Evolutionary conservation across 2,797 vertebrate species (phyloP).

Genomic region (Eleutherodactylus coqui): DNA sequence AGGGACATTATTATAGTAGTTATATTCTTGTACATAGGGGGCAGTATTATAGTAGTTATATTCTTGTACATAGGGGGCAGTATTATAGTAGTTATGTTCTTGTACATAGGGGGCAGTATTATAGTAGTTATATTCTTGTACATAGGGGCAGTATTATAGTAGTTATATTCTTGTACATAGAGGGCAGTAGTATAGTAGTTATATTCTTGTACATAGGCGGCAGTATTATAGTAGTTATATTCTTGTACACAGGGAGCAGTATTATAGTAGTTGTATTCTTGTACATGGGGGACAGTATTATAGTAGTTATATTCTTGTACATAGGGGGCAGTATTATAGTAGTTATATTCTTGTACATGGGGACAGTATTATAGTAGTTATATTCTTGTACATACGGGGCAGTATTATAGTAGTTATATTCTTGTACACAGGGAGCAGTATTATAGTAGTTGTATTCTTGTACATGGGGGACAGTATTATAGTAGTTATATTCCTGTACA

Average conservation of each 20-base stretch:
- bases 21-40: too few species aligned
- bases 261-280: slow-evolving; percentile 25
- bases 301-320: slow-evolving; percentile 4
- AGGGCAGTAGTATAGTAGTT: slow-evolving; percentile 16
- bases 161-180: slow-evolving; percentile 9
- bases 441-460: slow-evolving; percentile 1
- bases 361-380: slow-evolving; percentile 2
- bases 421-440: not conserved
- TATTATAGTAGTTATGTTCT: not conserved
- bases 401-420: too few species aligned
- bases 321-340: not conserved
- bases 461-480: too few species aligned
- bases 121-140: slow-evolving; percentile 19
- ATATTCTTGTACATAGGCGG: slow-evolving; percentile 18
- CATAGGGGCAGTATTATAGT: slow-evolving; percentile 6
- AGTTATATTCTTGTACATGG: not conserved
- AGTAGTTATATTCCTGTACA: not conserved
- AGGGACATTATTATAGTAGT: too few species aligned
- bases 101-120: not conserved
- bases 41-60: too few species aligned
- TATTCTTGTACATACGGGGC: not conserved
- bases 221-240: slow-evolving; percentile 23
- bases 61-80: not conserved
- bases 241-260: slow-evolving; percentile 7
- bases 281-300: slow-evolving; percentile 10